phyloP scores from a whole-genome alignment of 2,797 vertebrate genomes.

The Okamejei kenojei region DNA sequence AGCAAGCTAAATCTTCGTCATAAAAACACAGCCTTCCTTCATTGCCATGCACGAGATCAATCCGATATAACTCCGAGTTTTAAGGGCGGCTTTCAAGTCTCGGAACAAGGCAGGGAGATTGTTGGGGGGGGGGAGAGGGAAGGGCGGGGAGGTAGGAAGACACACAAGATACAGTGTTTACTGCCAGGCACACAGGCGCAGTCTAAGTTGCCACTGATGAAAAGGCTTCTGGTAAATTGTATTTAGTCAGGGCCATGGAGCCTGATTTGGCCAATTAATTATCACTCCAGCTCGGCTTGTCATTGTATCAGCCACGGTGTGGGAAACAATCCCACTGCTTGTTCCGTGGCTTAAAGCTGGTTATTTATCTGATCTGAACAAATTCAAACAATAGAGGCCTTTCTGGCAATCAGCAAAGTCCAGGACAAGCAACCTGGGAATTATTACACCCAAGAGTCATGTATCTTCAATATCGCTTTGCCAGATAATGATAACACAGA shows the following conservation, averaged over 20 bases:
- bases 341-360: slow-evolving; percentile 42
- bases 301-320: slow-evolving; percentile 39
- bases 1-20: not conserved
- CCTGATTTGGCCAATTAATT: slow-evolving; percentile 43
- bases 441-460: slow-evolving; percentile 50
- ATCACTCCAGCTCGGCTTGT: slow-evolving; percentile 27
- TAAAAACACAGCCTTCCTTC: not conserved
- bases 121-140: not conserved
- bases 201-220: slow-evolving; percentile 14
- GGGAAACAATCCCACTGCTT: slow-evolving; percentile 41
- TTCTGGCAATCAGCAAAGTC: slow-evolving; percentile 43
- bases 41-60: not conserved
- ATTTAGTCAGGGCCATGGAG: slow-evolving; percentile 36
- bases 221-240: slow-evolving; percentile 32
- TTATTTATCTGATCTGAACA: slow-evolving; percentile 44
- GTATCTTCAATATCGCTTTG: slow-evolving; percentile 56
- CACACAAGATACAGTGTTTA: slow-evolving; percentile 35
- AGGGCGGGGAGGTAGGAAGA: slow-evolving; percentile 32
- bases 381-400: slow-evolving; percentile 43
- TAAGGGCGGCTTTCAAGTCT: not conserved
- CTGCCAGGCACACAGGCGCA: not conserved
- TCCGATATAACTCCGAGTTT: slow-evolving; percentile 5
- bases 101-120: not conserved
- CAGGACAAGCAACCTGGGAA: slow-evolving; percentile 49
- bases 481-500: slow-evolving; percentile 54